Evolutionary conservation across 2,888 invertebrate genomes (phyloP), one percentile per base, ranked within the genome.

Genomic region (Pachydiplax longipennis): DNA sequence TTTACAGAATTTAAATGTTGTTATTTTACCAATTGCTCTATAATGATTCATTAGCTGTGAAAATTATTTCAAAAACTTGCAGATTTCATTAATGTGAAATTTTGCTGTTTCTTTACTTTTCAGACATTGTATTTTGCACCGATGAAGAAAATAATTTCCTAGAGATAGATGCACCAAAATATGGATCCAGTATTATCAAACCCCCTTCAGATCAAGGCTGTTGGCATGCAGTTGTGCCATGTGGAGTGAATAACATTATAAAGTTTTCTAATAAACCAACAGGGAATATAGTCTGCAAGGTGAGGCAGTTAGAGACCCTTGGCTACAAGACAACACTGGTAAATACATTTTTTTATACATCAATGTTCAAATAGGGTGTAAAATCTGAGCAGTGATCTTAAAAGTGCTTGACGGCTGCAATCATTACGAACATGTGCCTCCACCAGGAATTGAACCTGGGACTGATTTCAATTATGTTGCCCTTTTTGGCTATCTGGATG

Each of bases 121-220:
- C 93, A 94, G 96, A 96, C 93, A 93, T 96, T 48, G 94, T 97
- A 31, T 92, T 96, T 91, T 96, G 96, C 92, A 94, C 96, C 92
- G 95, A 96, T 92, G 93, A 93, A 58, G 92, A 93, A 53, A 95
- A 95, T 18, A 94, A 93, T 3, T 94, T 95, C 61, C 93, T 92
- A 58, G 92, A 91, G 22, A 91, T 96, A 35, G 91, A 93, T 48
- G 91, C 92, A 37, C 92, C 93, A 48, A 96, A 96, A 93, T 93
- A 94, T 80, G 94, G 95, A 92, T 93, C 94, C 83, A 95, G 95
- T 92, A 96, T 96, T 12, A 93, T 94, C 5, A 94, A 93, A 92
- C 91, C 92, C 31, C 93, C 94, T 22, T 90, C 91, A 13, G 90
- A 92, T 82, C 82, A 92, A 73, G 2, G 91, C 92, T 13, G 91